Conservation (phyloP, 2,888 invertebrate species). For the Limnephilus lunatus region DNA sequence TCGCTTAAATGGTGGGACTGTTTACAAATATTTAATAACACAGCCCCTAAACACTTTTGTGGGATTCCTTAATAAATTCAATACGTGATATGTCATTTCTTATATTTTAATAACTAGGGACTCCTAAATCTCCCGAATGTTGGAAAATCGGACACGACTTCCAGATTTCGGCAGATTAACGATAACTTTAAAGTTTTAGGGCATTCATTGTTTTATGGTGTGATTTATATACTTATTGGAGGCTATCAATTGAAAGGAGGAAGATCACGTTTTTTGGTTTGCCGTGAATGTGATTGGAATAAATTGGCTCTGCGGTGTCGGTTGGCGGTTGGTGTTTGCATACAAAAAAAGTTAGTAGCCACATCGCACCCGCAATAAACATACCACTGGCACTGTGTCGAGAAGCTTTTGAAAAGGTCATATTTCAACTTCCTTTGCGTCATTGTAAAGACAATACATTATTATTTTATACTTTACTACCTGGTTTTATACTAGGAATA, state of each 20-base stretch:
- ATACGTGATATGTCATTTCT: conserved; percentile 45
- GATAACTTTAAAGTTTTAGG: conserved; percentile 34
- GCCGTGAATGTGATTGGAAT: neutral
- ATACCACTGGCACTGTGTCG: neutral
- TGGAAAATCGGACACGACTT: conserved; percentile 19
- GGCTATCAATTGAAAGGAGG: neutral
- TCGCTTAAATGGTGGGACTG: conserved; percentile 32
- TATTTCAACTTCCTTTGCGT: neutral
- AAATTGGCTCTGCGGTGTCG: neutral
- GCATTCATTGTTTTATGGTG: conserved; percentile 16
- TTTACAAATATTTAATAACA: conserved; percentile 51
- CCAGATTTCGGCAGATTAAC: conserved; percentile 24
- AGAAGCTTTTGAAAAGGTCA: neutral
- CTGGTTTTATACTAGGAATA: too few species aligned
- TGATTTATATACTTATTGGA: neutral
- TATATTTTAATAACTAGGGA: conserved; percentile 2
- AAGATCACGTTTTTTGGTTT: neutral
- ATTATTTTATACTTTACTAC: too few species aligned
- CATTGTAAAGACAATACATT: too few species aligned
- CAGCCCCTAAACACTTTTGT: conserved; percentile 46
- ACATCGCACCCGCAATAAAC: neutral
- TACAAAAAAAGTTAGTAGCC: neutral
- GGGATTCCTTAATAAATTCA: conserved; percentile 51
- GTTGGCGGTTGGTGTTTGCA: neutral
- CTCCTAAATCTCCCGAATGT: conserved; percentile 35